phyloP scores from a whole-genome alignment of 1,140 invertebrate genomes.

The Scylla paramamosain region DNA sequence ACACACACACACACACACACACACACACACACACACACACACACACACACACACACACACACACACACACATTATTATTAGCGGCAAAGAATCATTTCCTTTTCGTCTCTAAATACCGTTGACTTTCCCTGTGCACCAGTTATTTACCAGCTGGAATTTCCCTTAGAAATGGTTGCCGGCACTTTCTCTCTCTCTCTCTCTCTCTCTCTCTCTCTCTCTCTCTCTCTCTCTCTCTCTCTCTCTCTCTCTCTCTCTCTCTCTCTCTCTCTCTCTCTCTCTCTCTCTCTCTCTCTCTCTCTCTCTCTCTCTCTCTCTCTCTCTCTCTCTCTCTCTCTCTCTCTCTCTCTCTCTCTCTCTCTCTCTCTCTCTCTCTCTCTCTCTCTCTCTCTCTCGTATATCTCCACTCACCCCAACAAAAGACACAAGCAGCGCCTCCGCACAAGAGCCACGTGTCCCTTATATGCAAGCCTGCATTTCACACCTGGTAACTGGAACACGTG shows the following conservation, averaged over 20 bases:
- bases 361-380: slow-evolving; percentile 33
- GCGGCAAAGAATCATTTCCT: too few relatives aligned
- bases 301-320: background rate
- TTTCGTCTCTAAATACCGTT: too few relatives aligned
- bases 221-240: background rate
- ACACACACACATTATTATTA: background rate
- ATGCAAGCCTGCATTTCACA: too few relatives aligned
- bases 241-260: background rate
- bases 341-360: background rate
- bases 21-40: slow-evolving; percentile 39
- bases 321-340: background rate
- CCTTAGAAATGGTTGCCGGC: too few relatives aligned
- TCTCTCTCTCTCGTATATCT: background rate
- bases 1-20: slow-evolving; percentile 47
- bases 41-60: slow-evolving; percentile 46
- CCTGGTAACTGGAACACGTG: too few relatives aligned
- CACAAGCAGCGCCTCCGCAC: too few relatives aligned
- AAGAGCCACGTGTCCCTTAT: too few relatives aligned
- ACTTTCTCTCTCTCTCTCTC: background rate
- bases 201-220: slow-evolving; percentile 37
- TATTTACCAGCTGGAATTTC: too few relatives aligned
- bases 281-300: background rate
- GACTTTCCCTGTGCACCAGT: too few relatives aligned
- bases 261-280: background rate
- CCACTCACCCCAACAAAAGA: background rate